Conservation (phyloP, 2,113 vertebrate genomes). For the Panthera tigris region DNA sequence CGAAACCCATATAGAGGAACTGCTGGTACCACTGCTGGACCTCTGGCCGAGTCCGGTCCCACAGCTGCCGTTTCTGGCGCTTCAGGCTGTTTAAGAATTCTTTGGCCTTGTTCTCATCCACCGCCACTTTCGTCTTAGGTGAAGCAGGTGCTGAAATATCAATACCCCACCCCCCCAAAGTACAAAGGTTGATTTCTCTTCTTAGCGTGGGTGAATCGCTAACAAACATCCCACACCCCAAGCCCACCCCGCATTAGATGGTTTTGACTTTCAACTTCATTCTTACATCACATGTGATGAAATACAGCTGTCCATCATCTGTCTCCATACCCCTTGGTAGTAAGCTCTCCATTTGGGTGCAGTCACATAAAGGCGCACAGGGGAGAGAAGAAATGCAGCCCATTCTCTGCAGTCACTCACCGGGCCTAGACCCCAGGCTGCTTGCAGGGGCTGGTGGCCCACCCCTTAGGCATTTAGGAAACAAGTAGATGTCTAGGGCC, state of each 20-base stretch:
- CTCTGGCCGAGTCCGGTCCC: constrained; percentile 93
- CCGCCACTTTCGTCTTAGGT: constrained; percentile 77
- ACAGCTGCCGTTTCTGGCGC: constrained; percentile 91
- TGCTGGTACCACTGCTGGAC: constrained; percentile 98
- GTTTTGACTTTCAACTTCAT: not conserved
- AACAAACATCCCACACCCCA: rapidly evolving
- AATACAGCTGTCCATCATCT: rapidly evolving
- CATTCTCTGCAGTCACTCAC: not conserved
- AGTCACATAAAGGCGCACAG: not conserved
- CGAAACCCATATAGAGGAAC: constrained; percentile 94
- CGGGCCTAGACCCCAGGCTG: not conserved
- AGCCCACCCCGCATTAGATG: rapidly evolving
- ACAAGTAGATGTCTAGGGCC: rapidly evolving
- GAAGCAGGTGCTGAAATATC: constrained; percentile 80
- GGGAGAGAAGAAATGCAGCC: not conserved
- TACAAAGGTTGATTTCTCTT: not conserved
- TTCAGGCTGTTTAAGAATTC: constrained; percentile 90
- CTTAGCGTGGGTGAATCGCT: not conserved
- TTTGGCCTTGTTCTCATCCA: constrained; percentile 87
- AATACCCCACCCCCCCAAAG: constrained; percentile 4
- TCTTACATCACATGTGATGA: rapidly evolving
- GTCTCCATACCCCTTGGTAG: too few species aligned
- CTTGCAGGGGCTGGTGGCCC: rapidly evolving
- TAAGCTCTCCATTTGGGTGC: not conserved
- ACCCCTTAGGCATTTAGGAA: not conserved